Evolutionary conservation across 2,888 invertebrate species (phyloP).

Genomic region (Scaptomyza polygonia): DNA sequence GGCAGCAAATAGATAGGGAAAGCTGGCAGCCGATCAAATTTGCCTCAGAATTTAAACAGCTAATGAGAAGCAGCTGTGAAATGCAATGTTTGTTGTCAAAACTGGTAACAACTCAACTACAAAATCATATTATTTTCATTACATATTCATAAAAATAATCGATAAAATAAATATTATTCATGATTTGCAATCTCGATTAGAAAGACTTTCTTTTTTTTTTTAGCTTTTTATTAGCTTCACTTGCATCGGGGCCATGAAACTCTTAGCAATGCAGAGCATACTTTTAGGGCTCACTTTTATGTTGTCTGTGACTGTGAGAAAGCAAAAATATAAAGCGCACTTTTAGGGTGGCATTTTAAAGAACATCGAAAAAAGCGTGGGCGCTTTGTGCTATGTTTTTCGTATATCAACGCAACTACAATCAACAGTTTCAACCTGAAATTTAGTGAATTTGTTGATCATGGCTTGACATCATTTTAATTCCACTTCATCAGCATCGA

Average conservation of each 20-base stretch:
- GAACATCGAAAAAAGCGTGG: too few relatives aligned
- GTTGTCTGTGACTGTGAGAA: too few relatives aligned
- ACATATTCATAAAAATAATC: not conserved
- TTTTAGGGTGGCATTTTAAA: too few relatives aligned
- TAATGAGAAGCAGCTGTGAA: constrained; percentile 52
- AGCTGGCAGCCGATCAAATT: constrained; percentile 5
- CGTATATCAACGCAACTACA: too few relatives aligned
- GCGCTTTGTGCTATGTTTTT: too few relatives aligned
- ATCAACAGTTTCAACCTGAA: too few relatives aligned
- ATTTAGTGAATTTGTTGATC: not conserved
- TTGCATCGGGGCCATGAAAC: too few relatives aligned
- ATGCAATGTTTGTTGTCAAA: constrained; percentile 5
- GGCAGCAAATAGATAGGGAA: not conserved
- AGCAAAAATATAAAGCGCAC: too few relatives aligned
- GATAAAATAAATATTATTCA: not conserved
- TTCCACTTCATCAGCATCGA: not conserved
- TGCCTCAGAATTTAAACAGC: constrained; percentile 60
- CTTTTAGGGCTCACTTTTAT: too few relatives aligned
- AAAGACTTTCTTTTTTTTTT: too few relatives aligned
- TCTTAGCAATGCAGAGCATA: too few relatives aligned
- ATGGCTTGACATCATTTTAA: not conserved
- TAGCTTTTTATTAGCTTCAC: too few relatives aligned
- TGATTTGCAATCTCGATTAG: not conserved
- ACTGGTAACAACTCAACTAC: constrained; percentile 11
- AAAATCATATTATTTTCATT: not conserved